Evolutionary conservation across 23 tunicate species (phyloP).

Genomic region (Trididemnum clinides): DNA sequence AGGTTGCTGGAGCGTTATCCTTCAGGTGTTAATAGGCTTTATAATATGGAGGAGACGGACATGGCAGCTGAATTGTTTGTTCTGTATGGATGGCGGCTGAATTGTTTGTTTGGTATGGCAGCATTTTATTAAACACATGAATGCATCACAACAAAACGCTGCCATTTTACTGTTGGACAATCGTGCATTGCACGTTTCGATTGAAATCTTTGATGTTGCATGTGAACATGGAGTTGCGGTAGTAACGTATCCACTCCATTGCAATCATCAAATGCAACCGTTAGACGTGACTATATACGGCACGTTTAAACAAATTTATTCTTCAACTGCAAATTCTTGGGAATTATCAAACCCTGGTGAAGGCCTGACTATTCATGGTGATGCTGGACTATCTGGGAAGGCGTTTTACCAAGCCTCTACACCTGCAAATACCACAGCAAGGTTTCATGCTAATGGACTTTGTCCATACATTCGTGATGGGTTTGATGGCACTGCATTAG

Average conservation of each 20-base stretch:
- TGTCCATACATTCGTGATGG: no score
- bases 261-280: background rate
- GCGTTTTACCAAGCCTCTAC: no score
- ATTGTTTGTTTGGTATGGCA: background rate
- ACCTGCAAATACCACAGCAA: no score
- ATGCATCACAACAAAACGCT: background rate
- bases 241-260: background rate
- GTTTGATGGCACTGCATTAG: no score
- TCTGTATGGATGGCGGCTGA: slow-evolving; percentile 3
- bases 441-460: no score
- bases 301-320: background rate
- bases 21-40: no score
- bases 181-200: background rate
- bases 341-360: background rate
- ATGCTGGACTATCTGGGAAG: no score
- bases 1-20: no score
- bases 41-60: no score
- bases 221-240: background rate
- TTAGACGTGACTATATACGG: background rate
- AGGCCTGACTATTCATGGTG: no score
- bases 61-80: no score
- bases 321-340: background rate
- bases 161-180: background rate
- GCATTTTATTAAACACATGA: background rate
- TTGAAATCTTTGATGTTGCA: background rate